These are phyloP conservation scores for Equus przewalskii DNA, from an alignment of 2,113 vertebrate genomes.

Conservation along the genomic window DNA sequence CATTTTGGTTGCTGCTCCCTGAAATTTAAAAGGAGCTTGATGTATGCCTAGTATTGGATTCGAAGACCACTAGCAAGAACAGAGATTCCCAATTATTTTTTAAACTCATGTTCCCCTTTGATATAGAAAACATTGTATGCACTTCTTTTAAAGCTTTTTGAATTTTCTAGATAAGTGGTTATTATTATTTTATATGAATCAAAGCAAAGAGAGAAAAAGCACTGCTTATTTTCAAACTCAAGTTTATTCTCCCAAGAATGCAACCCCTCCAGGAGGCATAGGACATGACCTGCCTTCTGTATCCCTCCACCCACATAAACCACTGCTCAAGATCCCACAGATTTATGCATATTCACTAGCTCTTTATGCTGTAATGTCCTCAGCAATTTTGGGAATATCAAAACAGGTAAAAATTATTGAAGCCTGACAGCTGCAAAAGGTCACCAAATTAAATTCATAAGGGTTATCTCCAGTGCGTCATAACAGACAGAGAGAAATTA, in stretches of 20 bases:
- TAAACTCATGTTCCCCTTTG: neutral
- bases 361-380: constrained; percentile 41
- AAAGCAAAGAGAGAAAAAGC: neutral
- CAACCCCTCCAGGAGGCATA: accelerated
- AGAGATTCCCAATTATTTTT: neutral
- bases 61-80: neutral
- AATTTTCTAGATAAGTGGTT: neutral
- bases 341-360: neutral
- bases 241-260: neutral
- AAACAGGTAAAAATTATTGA: constrained; percentile 79
- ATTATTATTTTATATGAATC: neutral
- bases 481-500: neutral
- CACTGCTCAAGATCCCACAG: neutral
- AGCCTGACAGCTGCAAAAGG: constrained; percentile 86
- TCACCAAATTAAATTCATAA: constrained; percentile 80
- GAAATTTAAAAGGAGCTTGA: neutral
- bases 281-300: accelerated
- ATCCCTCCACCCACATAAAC: neutral
- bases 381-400: constrained; percentile 72
- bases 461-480: constrained; percentile 45
- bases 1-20: neutral
- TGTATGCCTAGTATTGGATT: neutral
- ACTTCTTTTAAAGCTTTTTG: neutral
- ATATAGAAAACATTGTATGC: neutral
- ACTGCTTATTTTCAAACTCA: neutral